Evolutionary conservation across 1,140 invertebrate species (phyloP).

Genomic region (Saccostrea cuccullata): DNA sequence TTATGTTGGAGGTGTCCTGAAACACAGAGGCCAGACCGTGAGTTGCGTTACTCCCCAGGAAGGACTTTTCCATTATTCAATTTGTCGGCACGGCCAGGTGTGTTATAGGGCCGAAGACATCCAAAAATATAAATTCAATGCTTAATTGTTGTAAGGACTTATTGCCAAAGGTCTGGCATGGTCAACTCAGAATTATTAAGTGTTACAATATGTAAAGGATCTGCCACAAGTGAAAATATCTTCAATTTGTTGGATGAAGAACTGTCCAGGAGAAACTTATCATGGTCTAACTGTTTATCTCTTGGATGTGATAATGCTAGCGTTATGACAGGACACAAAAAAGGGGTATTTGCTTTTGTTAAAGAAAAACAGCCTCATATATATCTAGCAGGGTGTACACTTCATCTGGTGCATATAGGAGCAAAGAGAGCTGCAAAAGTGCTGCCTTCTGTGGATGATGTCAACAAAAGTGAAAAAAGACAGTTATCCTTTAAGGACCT

Average conservation of each 20-base stretch:
- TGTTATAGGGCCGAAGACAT: too few relatives aligned
- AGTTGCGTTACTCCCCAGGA: too few relatives aligned
- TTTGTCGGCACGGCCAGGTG: too few relatives aligned
- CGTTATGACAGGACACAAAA: conserved; percentile 60
- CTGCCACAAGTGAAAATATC: conserved; percentile 55
- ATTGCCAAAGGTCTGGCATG: too few relatives aligned
- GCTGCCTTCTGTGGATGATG: conserved; percentile 45
- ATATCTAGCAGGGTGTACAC: conserved; percentile 45
- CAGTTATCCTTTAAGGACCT: conserved; percentile 29
- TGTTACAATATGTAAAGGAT: conserved; percentile 8
- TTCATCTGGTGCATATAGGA: conserved; percentile 46
- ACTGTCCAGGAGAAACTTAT: conserved; percentile 42
- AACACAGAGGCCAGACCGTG: too few relatives aligned
- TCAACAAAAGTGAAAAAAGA: conserved; percentile 41
- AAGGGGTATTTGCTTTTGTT: conserved; percentile 58
- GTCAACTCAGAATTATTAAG: conserved; percentile 30
- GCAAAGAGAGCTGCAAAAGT: conserved; percentile 32
- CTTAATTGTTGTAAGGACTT: conserved; percentile 29
- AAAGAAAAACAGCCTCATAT: conserved; percentile 45
- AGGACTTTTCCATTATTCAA: too few relatives aligned
- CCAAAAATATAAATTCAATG: too few relatives aligned
- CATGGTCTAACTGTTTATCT: conserved; percentile 61
- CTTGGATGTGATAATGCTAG: conserved; percentile 64
- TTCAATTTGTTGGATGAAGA: conserved; percentile 56
- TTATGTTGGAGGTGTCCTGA: too few relatives aligned